Evolutionary conservation across 2,888 invertebrate genomes (phyloP), one percentile per base, ranked within the genome.

Genomic region (Agonopterix heracliana): DNA sequence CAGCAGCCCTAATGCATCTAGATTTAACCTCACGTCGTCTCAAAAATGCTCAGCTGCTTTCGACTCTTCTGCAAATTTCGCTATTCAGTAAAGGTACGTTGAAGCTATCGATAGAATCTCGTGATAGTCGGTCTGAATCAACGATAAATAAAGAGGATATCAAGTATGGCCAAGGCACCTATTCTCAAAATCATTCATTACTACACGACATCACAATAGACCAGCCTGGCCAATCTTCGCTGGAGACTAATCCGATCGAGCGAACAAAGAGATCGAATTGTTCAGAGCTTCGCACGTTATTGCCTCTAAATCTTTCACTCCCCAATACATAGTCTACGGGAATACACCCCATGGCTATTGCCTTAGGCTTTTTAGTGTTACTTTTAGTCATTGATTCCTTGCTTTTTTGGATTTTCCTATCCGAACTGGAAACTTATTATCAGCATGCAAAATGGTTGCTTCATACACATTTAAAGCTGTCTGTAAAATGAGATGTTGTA

Each of bases 261-360:
- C 80, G 77, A 77, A 86, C 86, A 84, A 86, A 81, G 74, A 71
- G 75, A 73, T 71, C 68, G 71, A 71, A 81, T 78, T 71, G 79
- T 74, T 76, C 62, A 63, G 64, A 66, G 79, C 78, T 76, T 75
- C 70, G 71, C 67, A 68, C 82, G 76, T 83, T 87, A 86, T 87
- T 87, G 86, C 83, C 87, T 74, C 81, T 87, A 87, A 87, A 87
- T 87, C 85, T 87, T 83, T 76, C 81, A 77, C 67, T 68, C 66
- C 64, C 55, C 56, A 42, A 45, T 41, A 35, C 17, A 43, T 42
- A 60, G 59, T 56, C 61, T 60, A 54, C 55, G 54, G 56, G 59
- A 52, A 67, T 54, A 61, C 58, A 56, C 64, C 81, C 74, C 63
- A 63, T 52, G 71, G 80, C 73, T 65, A 74, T 78, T 72, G 70